Conservation (phyloP, 2,797 vertebrate genomes). For the Anas bahamensis region DNA sequence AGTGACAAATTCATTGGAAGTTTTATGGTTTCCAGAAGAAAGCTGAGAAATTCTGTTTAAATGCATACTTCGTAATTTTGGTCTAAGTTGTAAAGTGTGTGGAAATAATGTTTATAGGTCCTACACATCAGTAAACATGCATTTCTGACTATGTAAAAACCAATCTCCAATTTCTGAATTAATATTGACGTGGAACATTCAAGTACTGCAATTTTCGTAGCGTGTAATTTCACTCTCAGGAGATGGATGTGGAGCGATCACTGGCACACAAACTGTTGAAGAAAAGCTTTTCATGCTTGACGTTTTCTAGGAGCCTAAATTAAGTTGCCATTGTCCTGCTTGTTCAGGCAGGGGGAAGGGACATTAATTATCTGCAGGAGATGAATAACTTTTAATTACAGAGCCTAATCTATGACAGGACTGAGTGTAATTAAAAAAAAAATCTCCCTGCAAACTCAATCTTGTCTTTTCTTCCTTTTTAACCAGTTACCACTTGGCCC, state of each 20-base stretch:
- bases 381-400: not conserved
- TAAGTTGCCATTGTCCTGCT: not conserved
- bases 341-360: not conserved
- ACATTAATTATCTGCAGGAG: not conserved
- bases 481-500: conserved; percentile 66
- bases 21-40: not conserved
- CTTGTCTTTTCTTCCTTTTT: conserved; percentile 6
- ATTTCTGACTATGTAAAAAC: not conserved
- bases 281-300: conserved; percentile 5
- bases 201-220: not conserved
- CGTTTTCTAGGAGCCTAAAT: conserved; percentile 10
- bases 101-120: not conserved
- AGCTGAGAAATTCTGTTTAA: not conserved
- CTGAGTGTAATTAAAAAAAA: not conserved
- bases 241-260: not conserved
- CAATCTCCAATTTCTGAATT: not conserved
- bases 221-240: not conserved
- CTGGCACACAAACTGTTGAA: not conserved
- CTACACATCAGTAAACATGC: not conserved
- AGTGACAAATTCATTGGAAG: not conserved
- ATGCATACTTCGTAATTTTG: not conserved
- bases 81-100: not conserved
- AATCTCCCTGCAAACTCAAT: not conserved
- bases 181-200: not conserved
- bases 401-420: not conserved